Evolutionary conservation across 2,888 invertebrate genomes (phyloP).

Genomic region (Leptura quadrifasciata): DNA sequence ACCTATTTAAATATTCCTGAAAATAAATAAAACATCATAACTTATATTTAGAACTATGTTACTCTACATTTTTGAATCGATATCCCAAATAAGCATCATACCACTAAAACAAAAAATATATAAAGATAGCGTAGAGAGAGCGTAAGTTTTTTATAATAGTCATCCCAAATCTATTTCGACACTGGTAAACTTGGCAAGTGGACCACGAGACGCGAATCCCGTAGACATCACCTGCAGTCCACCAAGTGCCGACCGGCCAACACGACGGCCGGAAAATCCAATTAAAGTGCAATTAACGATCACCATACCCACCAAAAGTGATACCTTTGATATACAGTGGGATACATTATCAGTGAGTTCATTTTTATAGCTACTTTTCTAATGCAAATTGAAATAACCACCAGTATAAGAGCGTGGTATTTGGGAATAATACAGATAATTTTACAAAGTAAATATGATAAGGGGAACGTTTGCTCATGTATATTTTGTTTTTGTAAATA

Average conservation of each 20-base stretch:
- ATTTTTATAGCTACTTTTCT: constrained; percentile 3
- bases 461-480: background rate
- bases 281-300: constrained; percentile 29
- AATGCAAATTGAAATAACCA: background rate
- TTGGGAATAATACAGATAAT: background rate
- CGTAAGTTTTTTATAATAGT: constrained; percentile 23
- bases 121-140: constrained; percentile 21
- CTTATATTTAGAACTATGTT: background rate
- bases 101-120: background rate
- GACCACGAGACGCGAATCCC: constrained; percentile 65
- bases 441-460: background rate
- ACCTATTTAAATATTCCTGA: background rate
- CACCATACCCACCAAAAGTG: constrained; percentile 40
- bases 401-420: background rate
- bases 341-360: constrained; percentile 31
- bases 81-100: constrained; percentile 13
- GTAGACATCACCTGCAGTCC: constrained; percentile 42
- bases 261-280: constrained; percentile 31
- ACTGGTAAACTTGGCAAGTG: constrained; percentile 37
- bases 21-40: constrained; percentile 7
- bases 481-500: background rate
- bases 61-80: background rate
- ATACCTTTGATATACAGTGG: constrained; percentile 36
- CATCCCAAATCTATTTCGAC: constrained; percentile 39
- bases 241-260: constrained; percentile 39